phyloP scores from a whole-genome alignment of 2,888 invertebrate species.

The Ganaspis brasiliensis region DNA sequence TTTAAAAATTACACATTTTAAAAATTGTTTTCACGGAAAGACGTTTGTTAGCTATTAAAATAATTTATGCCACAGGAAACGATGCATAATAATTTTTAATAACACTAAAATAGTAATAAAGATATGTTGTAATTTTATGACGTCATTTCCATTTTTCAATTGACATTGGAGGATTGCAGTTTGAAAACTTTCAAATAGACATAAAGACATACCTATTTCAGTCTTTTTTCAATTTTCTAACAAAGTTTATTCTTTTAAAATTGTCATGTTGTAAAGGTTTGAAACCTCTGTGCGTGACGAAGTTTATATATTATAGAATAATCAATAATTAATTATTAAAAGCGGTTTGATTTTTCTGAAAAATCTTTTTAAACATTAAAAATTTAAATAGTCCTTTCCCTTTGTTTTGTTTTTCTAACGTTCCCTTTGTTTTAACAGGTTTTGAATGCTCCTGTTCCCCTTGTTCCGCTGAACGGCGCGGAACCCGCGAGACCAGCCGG shows the following conservation, averaged over 20 bases:
- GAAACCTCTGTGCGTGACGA: no score
- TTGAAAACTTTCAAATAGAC: not conserved
- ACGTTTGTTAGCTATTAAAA: not conserved
- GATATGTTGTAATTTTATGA: not conserved
- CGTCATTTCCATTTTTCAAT: not conserved
- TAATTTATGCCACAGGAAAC: not conserved
- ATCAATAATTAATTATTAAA: no score
- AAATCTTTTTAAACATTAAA: not conserved
- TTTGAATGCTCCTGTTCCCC: slow-evolving; percentile 41
- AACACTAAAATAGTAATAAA: no score
- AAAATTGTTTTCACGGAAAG: not conserved
- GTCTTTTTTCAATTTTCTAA: no score
- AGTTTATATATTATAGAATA: no score
- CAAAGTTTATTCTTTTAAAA: no score
- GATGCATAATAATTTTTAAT: not conserved
- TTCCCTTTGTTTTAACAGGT: slow-evolving; percentile 27
- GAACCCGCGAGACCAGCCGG: slow-evolving; percentile 32
- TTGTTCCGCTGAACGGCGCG: slow-evolving; percentile 25
- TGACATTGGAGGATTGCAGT: not conserved
- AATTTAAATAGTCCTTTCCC: not conserved
- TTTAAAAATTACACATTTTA: no score
- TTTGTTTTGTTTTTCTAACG: slow-evolving; percentile 23
- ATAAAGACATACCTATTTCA: no score
- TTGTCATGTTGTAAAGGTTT: no score
- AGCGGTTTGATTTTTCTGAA: no score